Evolutionary conservation across 2,888 invertebrate genomes (phyloP).

Genomic region (Ernsta delagoae): DNA sequence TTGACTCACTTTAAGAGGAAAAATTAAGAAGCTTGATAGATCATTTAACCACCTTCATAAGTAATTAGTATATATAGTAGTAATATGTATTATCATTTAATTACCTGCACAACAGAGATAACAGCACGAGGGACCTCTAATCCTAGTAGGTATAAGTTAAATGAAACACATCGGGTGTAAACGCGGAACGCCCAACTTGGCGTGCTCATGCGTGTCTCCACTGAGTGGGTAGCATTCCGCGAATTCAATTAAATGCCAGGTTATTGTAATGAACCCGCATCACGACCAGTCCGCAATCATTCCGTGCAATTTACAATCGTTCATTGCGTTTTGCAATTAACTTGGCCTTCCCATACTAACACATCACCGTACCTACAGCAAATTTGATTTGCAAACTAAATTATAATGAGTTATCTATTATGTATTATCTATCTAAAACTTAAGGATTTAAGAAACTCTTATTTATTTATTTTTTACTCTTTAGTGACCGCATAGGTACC

Average conservation of each 20-base stretch:
- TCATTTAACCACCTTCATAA: too few species aligned
- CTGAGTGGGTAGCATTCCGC: conserved; percentile 58
- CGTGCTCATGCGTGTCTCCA: conserved; percentile 49
- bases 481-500: too few species aligned
- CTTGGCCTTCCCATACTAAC: conserved; percentile 57
- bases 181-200: conserved; percentile 38
- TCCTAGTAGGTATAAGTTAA: conserved; percentile 2
- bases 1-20: too few species aligned
- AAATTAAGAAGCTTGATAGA: too few species aligned
- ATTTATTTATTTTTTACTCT: too few species aligned
- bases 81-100: too few species aligned
- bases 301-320: conserved; percentile 75
- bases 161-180: conserved; percentile 30
- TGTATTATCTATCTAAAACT: too few species aligned
- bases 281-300: conserved; percentile 65
- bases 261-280: conserved; percentile 77
- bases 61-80: too few species aligned
- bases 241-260: conserved; percentile 74
- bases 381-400: neutral
- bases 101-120: neutral
- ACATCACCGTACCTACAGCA: conserved; percentile 23
- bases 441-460: too few species aligned
- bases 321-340: conserved; percentile 75
- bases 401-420: too few species aligned
- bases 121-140: neutral